Evolutionary conservation across 23 tunicate species (phyloP), one percentile per base, ranked within the genome.

Genomic region (Styela plicata): DNA sequence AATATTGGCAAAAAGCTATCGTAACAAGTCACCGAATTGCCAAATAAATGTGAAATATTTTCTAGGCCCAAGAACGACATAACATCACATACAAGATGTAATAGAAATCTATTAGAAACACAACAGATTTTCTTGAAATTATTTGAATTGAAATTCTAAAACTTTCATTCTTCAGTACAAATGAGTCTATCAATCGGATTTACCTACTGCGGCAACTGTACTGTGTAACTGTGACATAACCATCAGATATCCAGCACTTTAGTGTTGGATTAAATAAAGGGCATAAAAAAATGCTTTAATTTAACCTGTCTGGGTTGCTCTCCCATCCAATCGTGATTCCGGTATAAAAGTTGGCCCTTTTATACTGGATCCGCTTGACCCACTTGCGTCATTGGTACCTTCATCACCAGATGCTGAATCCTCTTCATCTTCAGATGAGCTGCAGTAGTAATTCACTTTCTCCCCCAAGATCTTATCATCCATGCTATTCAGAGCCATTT

Each of bases 391-490:
- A 67, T 22, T 67, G 19, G 30, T 16, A 25, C 31, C 71, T 25
- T 67, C 71, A 67, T 27, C 30, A 67, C 31, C 71, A 67, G 30
- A 67, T 29, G 30, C 31, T 67, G 1, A 29, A 19, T 87, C 85
- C 3, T 57, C 86, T 84, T 85, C 89, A 74, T 85, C 87, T 61
- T 93, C 98, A 13, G 89, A 84, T 18, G 98, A 93, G 70, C 93
- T 88, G 70, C 98, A 93, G 69, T 93, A 93, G 76, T 93, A 30
- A 31, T 93, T 70, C 52, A 88, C 89, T 66, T 88, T 93, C 63
- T 88, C 98, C 2, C 98, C 98, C n/a, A 93, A 65, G 33, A 93
- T 34, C 52, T 93, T 93, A 69, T 93, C 98, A 78, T 93, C 98
- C 73, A 81, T 26, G 26, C 86, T 89, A 34, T 53, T 68, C 17